Base-by-base conservation (phyloP, 2,888 invertebrate genomes). In the Papilio demoleus region DNA sequence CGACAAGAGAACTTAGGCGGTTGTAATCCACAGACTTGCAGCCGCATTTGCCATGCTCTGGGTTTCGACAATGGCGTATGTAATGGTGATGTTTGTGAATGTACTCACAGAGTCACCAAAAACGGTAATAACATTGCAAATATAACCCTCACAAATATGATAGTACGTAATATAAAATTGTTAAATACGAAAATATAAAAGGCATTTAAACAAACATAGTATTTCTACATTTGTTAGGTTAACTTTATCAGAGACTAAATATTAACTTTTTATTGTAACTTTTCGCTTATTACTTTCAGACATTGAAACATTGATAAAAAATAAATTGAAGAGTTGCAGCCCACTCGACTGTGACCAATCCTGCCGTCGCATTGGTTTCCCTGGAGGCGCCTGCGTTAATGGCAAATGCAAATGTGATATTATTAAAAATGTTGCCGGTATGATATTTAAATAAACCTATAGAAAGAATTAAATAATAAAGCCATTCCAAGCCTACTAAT, bases 331-430 rank as follows among this genome's bases (percentile, higher is more conserved):
- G 61, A 47, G 27, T 22, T 77, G 77, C 58, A 70, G 72, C 58
- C 62, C 70, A 8, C 42, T 12, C 0, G 76, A 70, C 1, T 85
- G 84, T 60, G 76, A 81, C n/a, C 81, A 81, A 62, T 66, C 72
- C 1, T 86, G 84, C 67, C 79, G 77, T 4, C 70, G 75, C 2
- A 73, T 81, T 5, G 78, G 79, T 8, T 81, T 81, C 58, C 74
- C 76, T 0, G 78, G 81, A 0, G 83, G 83, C 0, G 74, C 65
- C 0, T 84, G 83, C 70, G 76, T 80, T 4, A 73, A 75, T 0
- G 78, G 74, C 24, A 74, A 47, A 19, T 82, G 81, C 73, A 76
- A 78, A 40, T 81, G 82, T 61, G 76, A 77, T 64, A 75, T 69
- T 34, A 50, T 53, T 6, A 53, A 53, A n/a, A 53, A 27, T 53